Evolutionary conservation across 2,888 invertebrate genomes (phyloP).

Genomic region (Spatulosminthurus flaviceps): DNA sequence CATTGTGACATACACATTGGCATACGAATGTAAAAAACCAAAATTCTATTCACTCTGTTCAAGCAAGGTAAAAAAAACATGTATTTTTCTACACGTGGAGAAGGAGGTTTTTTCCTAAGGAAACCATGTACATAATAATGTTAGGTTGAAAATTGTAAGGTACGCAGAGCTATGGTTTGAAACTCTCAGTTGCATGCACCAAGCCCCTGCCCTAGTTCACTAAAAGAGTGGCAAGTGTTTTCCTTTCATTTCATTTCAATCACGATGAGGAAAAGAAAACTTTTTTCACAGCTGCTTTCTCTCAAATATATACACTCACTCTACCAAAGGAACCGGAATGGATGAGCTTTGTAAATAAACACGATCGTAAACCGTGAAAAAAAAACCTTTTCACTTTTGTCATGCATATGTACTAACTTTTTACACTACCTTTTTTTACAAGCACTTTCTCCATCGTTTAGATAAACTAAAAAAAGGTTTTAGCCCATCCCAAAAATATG

Average conservation of each 20-base stretch:
- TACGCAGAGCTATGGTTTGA: not conserved
- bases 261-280: slow-evolving; percentile 26
- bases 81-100: not conserved
- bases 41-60: too few relatives aligned
- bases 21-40: too few relatives aligned
- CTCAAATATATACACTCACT: not conserved
- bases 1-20: too few relatives aligned
- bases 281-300: slow-evolving; percentile 10
- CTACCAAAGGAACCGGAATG: not conserved
- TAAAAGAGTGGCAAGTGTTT: slow-evolving; percentile 19
- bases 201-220: not conserved
- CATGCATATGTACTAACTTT: too few relatives aligned
- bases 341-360: slow-evolving; percentile 11
- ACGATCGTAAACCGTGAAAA: not conserved
- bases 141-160: slow-evolving; percentile 19
- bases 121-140: not conserved
- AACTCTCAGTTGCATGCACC: slow-evolving; percentile 6
- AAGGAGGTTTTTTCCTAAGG: not conserved
- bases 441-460: too few relatives aligned
- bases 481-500: too few relatives aligned
- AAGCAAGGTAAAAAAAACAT: not conserved
- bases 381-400: not conserved
- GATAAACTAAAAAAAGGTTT: too few relatives aligned
- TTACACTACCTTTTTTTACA: too few relatives aligned
- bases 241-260: slow-evolving; percentile 34